Evolutionary conservation across 2,113 vertebrate genomes (phyloP), one percentile per base, ranked within the genome.

Genomic region (Pachyramphus minor): DNA sequence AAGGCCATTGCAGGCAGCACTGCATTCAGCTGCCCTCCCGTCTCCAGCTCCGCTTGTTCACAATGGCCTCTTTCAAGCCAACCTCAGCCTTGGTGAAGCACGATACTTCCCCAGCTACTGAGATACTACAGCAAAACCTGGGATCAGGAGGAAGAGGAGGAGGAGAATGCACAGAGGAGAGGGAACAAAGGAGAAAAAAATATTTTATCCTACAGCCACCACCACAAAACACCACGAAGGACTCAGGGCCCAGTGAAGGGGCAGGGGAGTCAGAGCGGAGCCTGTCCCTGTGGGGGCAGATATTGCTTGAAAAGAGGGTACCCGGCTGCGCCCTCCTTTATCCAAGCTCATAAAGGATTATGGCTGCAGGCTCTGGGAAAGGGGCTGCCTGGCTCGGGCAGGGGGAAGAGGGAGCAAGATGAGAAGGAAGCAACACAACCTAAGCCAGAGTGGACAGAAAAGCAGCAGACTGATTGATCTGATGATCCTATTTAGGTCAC

Each of bases 401-500:
- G 28, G 55, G 75, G 53, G 52, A 79, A 83, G 25, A 68, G 73
- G 20, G 19, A 71, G 82, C 81, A 96, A 88, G 76, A 92, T 37
- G 90, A 87, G 74, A 83, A 81, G 44, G 74, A 95, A 42, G 89
- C 78, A 76, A 67, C 77, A 72, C 58, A 71, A 53, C 82, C 85
- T 75, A 76, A 95, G 74, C 78, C 63, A 37, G 58, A 72, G 50
- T 85, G 91, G 83, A 87, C 87, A 90, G 93, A 95, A 89, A 92
- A 93, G 90, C 84, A 86, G 62, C 85, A 93, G 94, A 94, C 78
- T 91, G 95, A 96, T 97, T 95, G 95, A 96, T 96, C 96, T 92
- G 90, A 94, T 96, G 92, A 96, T 97, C 92, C 96, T 96, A 96
- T 97, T 97, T 97, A 93, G 95, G 95, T 92, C 93, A 97, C 87